These are phyloP conservation scores for Heliocidaris tuberculata DNA, from an alignment of 35 echinoderm and acorn worm species.

Conservation along the genomic window DNA sequence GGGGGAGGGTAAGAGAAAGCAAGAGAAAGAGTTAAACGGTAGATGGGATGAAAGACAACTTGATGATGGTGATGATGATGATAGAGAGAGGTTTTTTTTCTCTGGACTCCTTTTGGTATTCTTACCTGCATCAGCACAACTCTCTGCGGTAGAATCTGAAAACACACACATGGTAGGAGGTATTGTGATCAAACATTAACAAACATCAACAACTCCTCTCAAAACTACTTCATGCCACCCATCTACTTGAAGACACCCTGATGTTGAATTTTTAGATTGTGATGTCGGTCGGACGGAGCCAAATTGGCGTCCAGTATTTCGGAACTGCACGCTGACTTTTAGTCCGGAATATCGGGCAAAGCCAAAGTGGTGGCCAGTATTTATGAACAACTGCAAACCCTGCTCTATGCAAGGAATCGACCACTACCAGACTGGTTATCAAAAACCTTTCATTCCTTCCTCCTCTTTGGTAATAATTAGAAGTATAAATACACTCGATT, in stretches of 20 bases:
- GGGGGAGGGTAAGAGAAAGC: neutral
- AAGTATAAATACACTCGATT: too few relatives aligned
- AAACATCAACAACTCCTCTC: conserved; percentile 30
- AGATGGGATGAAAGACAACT: neutral
- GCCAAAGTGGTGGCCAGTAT: too few relatives aligned
- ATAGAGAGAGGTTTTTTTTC: neutral
- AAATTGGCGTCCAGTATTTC: too few relatives aligned
- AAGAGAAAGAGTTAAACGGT: neutral
- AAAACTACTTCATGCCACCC: conserved; percentile 11
- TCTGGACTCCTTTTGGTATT: neutral
- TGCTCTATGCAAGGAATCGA: too few relatives aligned
- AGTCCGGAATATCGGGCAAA: too few relatives aligned
- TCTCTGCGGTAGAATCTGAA: conserved; percentile 33
- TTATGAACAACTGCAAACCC: too few relatives aligned
- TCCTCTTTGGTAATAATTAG: too few relatives aligned
- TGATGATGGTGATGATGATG: neutral
- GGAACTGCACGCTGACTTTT: too few relatives aligned
- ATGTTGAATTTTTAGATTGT: too few relatives aligned
- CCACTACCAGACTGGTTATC: too few relatives aligned
- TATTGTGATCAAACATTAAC: conserved; percentile 25
- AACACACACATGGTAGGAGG: conserved; percentile 45
- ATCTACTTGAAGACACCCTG: neutral
- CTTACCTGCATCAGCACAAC: conserved; percentile 13
- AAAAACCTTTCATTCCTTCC: too few relatives aligned
- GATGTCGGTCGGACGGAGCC: too few relatives aligned